Percentiles rank a stretch among this genome's conserved stretches.
phyloP scores from a whole-genome alignment of 2,888 invertebrate species.

The Dione vanillae region DNA sequence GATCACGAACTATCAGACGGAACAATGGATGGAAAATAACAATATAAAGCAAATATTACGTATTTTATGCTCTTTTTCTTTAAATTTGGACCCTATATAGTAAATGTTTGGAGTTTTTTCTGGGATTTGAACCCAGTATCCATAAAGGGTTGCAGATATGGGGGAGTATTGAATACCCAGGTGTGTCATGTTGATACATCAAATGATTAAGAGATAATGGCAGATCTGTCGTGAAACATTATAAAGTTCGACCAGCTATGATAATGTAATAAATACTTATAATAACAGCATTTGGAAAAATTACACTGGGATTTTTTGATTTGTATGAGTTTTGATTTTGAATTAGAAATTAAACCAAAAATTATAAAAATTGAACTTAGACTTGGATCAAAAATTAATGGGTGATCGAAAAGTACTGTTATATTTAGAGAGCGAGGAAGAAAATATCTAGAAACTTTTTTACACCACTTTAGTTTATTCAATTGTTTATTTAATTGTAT shows the following conservation, averaged over 20 bases:
- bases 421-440: too few relatives aligned
- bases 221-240: slow-evolving; percentile 18
- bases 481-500: too few relatives aligned
- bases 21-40: slow-evolving; percentile 14
- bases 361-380: too few relatives aligned
- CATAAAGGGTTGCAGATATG: slow-evolving; percentile 36
- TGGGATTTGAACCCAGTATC: background rate
- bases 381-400: too few relatives aligned
- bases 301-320: too few relatives aligned
- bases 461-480: too few relatives aligned
- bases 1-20: slow-evolving; percentile 12
- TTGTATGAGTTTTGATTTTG: too few relatives aligned
- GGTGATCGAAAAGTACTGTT: too few relatives aligned
- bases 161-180: slow-evolving; percentile 34
- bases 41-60: slow-evolving; percentile 11
- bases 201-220: slow-evolving; percentile 35
- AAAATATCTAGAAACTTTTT: too few relatives aligned
- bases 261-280: slow-evolving; percentile 10
- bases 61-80: background rate
- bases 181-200: slow-evolving; percentile 41
- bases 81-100: slow-evolving; percentile 5
- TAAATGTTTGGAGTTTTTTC: background rate
- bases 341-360: too few relatives aligned
- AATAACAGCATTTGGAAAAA: too few relatives aligned
- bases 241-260: slow-evolving; percentile 15